A percentile compares a stretch with the other conserved stretches of the same genome.
These are phyloP conservation scores for Drosophila obscura DNA, from an alignment of 1,140 invertebrate species.

Conservation along the genomic window DNA sequence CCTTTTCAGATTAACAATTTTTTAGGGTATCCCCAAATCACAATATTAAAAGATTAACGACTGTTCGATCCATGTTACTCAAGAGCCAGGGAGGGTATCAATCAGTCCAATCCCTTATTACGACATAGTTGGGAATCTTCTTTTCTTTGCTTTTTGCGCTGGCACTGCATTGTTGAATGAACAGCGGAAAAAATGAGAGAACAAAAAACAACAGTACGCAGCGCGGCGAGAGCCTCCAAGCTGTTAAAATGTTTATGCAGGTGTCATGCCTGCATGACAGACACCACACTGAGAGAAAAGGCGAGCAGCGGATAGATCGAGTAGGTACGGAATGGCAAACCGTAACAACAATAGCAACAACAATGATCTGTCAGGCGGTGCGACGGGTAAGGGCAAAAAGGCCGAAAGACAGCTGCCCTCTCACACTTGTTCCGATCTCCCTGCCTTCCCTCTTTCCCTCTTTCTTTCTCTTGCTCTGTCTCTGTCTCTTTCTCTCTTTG, in stretches of 20 bases:
- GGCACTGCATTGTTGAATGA: constrained; percentile 40
- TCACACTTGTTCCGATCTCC: constrained; percentile 28
- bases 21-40: background rate
- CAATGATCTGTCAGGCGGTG: constrained; percentile 9
- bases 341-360: constrained; percentile 33
- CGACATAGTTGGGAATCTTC: constrained; percentile 15
- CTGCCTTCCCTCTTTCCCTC: constrained; percentile 1
- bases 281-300: constrained; percentile 17
- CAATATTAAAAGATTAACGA: background rate
- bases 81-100: constrained; percentile 30
- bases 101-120: constrained; percentile 36
- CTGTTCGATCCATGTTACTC: background rate
- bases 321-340: constrained; percentile 11
- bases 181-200: constrained; percentile 26
- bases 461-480: constrained; percentile 9
- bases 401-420: constrained; percentile 56
- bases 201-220: constrained; percentile 37
- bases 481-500: constrained; percentile 6
- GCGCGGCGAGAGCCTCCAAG: constrained; percentile 49
- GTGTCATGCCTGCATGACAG: constrained; percentile 62
- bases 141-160: constrained; percentile 20
- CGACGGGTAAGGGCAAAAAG: constrained; percentile 32
- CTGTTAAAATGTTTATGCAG: constrained; percentile 78
- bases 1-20: background rate
- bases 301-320: constrained; percentile 4